phyloP scores from a whole-genome alignment of 2,888 invertebrate genomes.

The Drosophila pseudotakahashii region DNA sequence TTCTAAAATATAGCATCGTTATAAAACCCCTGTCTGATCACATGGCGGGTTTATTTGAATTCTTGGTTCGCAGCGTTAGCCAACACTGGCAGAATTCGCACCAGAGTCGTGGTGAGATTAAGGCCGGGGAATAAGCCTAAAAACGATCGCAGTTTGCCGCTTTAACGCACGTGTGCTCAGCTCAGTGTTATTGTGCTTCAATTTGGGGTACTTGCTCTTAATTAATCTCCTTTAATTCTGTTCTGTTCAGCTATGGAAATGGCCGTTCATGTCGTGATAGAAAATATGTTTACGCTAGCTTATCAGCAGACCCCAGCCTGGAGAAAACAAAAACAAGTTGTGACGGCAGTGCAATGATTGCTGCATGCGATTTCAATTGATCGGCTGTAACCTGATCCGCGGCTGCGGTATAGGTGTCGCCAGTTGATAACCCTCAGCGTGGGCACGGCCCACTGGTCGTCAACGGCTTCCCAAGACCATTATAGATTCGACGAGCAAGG shows the following conservation, averaged over 20 bases:
- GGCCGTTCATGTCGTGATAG: constrained; percentile 4
- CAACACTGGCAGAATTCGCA: constrained; percentile 5
- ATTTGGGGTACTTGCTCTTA: constrained; percentile 55
- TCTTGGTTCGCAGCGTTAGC: not conserved
- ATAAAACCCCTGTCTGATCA: too few relatives aligned
- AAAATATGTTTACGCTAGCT: constrained; percentile 64
- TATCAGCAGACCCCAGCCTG: constrained; percentile 39
- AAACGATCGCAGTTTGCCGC: constrained; percentile 7
- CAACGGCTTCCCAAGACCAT: constrained; percentile 50
- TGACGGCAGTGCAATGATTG: constrained; percentile 65
- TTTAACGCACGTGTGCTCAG: constrained; percentile 58
- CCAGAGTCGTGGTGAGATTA: not conserved
- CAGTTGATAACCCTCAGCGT: constrained; percentile 64
- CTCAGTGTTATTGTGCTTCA: constrained; percentile 39
- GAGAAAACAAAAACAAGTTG: constrained; percentile 53
- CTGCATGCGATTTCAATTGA: constrained; percentile 20
- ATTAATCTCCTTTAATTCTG: constrained; percentile 3
- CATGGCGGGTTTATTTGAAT: constrained; percentile 3
- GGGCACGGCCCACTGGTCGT: constrained; percentile 43
- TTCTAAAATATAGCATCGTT: too few relatives aligned
- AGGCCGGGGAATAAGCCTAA: not conserved
- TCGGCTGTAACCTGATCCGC: constrained; percentile 56
- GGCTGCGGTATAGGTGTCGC: constrained; percentile 42
- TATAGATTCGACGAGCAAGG: constrained; percentile 11
- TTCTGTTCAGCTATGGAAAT: not conserved